phyloP scores from a whole-genome alignment of 2,113 vertebrate species.

The Melanocharis versteri region DNA sequence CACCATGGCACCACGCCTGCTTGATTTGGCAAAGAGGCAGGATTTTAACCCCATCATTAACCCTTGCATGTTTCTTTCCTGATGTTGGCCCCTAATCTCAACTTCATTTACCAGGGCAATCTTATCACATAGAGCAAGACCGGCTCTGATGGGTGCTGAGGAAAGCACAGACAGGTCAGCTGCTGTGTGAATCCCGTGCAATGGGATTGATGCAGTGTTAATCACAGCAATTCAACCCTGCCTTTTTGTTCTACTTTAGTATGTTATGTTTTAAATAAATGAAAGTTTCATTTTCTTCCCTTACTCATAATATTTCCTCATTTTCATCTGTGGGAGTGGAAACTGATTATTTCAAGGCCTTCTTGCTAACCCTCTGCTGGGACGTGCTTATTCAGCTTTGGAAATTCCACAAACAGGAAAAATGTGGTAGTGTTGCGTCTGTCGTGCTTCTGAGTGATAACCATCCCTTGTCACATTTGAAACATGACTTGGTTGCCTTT shows the following conservation, averaged over 20 bases:
- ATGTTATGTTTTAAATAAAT: neutral
- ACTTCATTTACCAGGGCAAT: neutral
- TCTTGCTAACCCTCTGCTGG: neutral
- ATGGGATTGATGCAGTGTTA: neutral
- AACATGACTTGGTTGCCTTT: neutral
- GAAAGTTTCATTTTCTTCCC: neutral
- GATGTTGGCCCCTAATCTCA: neutral
- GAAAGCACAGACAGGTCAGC: neutral
- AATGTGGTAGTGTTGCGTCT: neutral
- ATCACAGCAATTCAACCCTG: neutral
- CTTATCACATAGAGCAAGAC: neutral
- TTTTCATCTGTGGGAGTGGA: neutral
- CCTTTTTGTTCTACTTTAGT: neutral
- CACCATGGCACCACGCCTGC: neutral
- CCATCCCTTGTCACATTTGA: neutral
- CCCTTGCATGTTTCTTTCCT: neutral
- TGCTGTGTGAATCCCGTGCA: neutral
- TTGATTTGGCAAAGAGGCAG: neutral
- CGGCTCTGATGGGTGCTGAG: neutral
- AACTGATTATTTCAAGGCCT: neutral
- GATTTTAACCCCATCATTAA: neutral
- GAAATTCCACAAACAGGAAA: neutral
- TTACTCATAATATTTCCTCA: neutral
- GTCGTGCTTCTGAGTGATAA: neutral
- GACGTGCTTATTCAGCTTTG: neutral